A percentile compares a stretch with the other conserved stretches of the same genome.
phyloP scores from a whole-genome alignment of 2,888 invertebrate species.

The Lepas anatifera region DNA sequence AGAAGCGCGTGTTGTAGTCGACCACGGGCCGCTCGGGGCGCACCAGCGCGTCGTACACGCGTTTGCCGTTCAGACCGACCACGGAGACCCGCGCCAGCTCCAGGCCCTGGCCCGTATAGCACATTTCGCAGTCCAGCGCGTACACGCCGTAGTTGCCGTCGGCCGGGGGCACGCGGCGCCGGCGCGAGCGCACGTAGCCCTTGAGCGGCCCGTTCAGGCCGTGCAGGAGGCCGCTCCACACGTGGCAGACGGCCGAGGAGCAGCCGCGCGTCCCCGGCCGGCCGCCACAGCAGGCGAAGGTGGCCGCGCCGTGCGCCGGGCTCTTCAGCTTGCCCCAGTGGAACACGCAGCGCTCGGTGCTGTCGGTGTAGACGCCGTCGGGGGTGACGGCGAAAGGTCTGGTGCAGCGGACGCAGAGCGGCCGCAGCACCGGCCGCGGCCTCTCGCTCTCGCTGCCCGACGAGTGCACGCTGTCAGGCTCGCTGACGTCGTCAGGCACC shows the following conservation, averaged over 20 bases:
- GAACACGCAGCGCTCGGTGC: slow-evolving; percentile 22
- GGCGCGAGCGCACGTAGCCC: slow-evolving; percentile 49
- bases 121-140: slow-evolving; percentile 28
- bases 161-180: slow-evolving; percentile 58
- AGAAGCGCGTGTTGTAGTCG: slow-evolving; percentile 32
- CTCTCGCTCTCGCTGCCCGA: slow-evolving; percentile 12
- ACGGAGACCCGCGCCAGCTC: slow-evolving; percentile 26
- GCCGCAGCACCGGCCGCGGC: slow-evolving; percentile 10
- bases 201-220: slow-evolving; percentile 61
- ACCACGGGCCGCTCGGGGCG: slow-evolving; percentile 25
- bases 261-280: slow-evolving; percentile 43
- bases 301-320: slow-evolving; percentile 10
- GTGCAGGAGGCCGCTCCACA: slow-evolving; percentile 57
- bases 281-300: slow-evolving; percentile 6
- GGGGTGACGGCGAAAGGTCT: slow-evolving; percentile 18
- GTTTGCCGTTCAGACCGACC: slow-evolving; percentile 22
- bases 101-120: slow-evolving; percentile 25
- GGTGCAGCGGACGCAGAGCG: slow-evolving; percentile 22
- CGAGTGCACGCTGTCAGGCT: background rate
- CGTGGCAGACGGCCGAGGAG: slow-evolving; percentile 50
- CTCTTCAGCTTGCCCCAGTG: slow-evolving; percentile 24
- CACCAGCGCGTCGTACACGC: slow-evolving; percentile 27
- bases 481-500: slow-evolving; percentile 5
- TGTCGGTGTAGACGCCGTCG: slow-evolving; percentile 20
- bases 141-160: slow-evolving; percentile 37